These are phyloP conservation scores for Alligator mississippiensis DNA, from an alignment of 2,113 vertebrate species.

Conservation along the genomic window DNA sequence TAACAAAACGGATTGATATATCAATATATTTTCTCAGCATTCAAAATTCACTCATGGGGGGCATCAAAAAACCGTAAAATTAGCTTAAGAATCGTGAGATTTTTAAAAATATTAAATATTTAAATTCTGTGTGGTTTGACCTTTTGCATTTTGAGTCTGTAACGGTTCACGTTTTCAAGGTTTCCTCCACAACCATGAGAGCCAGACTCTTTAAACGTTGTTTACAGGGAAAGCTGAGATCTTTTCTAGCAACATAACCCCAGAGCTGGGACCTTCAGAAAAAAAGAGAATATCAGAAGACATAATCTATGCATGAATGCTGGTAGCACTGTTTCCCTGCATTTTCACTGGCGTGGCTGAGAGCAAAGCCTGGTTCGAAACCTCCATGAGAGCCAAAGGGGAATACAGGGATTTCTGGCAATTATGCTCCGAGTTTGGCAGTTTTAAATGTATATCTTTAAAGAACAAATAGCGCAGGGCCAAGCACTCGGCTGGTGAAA, in stretches of 20 bases:
- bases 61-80: not conserved
- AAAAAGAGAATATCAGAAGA: rapidly evolving
- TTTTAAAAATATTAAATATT: not conserved
- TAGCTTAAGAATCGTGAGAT: not conserved
- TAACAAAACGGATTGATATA: not conserved
- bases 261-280: not conserved
- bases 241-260: not conserved
- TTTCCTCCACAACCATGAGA: not conserved
- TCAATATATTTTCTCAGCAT: rapidly evolving
- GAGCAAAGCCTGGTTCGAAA: not conserved
- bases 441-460: not conserved
- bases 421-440: not conserved
- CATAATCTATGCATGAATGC: rapidly evolving
- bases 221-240: not conserved
- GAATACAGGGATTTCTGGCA: not conserved
- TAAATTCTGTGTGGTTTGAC: rapidly evolving
- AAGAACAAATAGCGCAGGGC: not conserved
- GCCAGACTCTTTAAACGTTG: not conserved
- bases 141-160: not conserved
- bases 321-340: not conserved
- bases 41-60: not conserved
- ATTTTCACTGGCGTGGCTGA: not conserved
- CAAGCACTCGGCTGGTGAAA: not conserved
- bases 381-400: not conserved
- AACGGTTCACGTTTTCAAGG: not conserved